Evolutionary conservation across 1,140 invertebrate species (phyloP), one percentile per base, ranked within the genome.

Genomic region (Camponotus vicinus): DNA sequence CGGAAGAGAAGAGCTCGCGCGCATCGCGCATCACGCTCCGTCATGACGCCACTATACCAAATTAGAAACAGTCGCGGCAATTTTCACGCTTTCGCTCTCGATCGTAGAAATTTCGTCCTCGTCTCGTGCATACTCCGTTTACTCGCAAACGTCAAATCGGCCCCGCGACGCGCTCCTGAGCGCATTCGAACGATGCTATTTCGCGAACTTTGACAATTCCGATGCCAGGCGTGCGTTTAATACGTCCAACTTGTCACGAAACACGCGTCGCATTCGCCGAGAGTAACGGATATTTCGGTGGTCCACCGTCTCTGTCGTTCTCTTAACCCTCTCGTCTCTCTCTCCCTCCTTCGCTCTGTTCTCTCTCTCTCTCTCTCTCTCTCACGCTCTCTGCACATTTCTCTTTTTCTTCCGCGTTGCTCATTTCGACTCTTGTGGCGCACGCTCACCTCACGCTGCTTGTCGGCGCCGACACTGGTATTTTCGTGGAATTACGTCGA

Each of bases 271-370:
- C 63, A 9, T n/a, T 52, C 52, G 11, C 45, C 11, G 45, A 5
- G 32, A 64, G 70, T 64, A 80, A 89, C 61, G 71, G 85, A 90
- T 90, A 90, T 90, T 90, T 90, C 67, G 34, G 89, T 89, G 63
- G 21, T 73, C 52, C 57, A 63, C 63, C 59, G 13, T 82, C 66
- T 83, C 67, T 83, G 64, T 86, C 66, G 5, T 40, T 67, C 18
- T 59, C 11, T 42, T 52, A 15, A 52, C 49, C 49, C 4, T 52
- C 49, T 52, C 9, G 18, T 52, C 49, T 52, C 9, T 15, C 32
- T 1, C 18, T 52, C 27, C 32, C 52, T 18, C 66, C 34, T 18
- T 57, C 11, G 2, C 67, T 75, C 80, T n/a, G 18, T 64, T 64
- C 73, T 42, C 37, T 52, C 15, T 59, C 55, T 55, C n/a, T 13